These are phyloP conservation scores for Vesta saturnalis DNA, from an alignment of 2,888 invertebrate species.

Conservation along the genomic window DNA sequence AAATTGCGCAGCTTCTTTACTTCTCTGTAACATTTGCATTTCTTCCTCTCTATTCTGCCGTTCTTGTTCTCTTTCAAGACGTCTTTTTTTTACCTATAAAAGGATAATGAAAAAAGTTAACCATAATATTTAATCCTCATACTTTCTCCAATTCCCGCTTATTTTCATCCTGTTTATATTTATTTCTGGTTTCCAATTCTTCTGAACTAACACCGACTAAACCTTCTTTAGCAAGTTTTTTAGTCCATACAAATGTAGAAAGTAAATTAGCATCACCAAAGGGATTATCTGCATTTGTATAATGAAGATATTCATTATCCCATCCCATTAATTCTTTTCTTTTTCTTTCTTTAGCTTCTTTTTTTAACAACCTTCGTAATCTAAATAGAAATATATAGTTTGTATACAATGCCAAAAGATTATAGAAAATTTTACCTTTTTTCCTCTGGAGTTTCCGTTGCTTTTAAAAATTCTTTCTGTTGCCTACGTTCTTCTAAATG, in stretches of 20 bases:
- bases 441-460: conserved; percentile 95
- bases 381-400: no score
- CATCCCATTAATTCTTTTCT: conserved; percentile 95
- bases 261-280: conserved; percentile 97
- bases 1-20: conserved; percentile 90
- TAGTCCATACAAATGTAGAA: conserved; percentile 96
- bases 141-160: conserved; percentile 92
- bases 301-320: conserved; percentile 96
- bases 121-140: background rate
- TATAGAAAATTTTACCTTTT: conserved; percentile 66
- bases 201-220: conserved; percentile 79
- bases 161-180: conserved; percentile 91
- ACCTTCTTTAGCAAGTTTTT: conserved; percentile 95
- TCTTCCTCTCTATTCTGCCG: conserved; percentile 84
- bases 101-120: background rate
- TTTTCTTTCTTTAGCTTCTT: conserved; percentile 88
- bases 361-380: conserved; percentile 83
- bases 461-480: conserved; percentile 82
- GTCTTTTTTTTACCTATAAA: conserved; percentile 81
- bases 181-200: conserved; percentile 83
- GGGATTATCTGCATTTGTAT: conserved; percentile 98
- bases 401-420: background rate
- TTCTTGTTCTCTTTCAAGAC: conserved; percentile 89
- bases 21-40: conserved; percentile 83
- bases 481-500: conserved; percentile 72